Evolutionary conservation across 2,113 vertebrate genomes (phyloP).

Genomic region (Manacus vitellinus): DNA sequence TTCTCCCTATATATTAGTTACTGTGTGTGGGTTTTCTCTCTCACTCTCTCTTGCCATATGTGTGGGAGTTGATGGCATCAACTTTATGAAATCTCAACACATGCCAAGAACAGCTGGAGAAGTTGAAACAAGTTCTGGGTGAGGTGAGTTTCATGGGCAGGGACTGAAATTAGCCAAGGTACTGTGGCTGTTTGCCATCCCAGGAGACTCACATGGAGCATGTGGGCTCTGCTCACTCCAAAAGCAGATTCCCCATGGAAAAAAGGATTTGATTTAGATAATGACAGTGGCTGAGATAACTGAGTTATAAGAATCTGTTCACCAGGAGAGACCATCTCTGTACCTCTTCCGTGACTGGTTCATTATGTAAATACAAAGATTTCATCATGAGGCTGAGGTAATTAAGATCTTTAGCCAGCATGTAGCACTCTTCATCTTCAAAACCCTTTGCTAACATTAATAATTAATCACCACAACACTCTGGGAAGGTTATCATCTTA

Average conservation of each 20-base stretch:
- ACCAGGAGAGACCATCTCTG: constrained; percentile 31
- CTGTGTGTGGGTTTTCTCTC: constrained; percentile 65
- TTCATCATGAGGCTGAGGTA: constrained; percentile 26
- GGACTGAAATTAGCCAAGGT: constrained; percentile 69
- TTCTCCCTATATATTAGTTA: constrained; percentile 68
- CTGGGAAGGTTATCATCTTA: constrained; percentile 1
- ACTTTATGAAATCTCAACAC: constrained; percentile 71
- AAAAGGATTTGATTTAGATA: not conserved
- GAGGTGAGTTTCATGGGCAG: constrained; percentile 85
- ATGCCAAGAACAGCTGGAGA: constrained; percentile 81
- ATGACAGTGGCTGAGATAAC: not conserved
- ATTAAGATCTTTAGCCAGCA: constrained; percentile 20
- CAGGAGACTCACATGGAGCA: constrained; percentile 37
- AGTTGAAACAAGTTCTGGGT: constrained; percentile 86
- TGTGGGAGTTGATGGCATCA: constrained; percentile 80
- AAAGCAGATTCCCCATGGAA: not conserved
- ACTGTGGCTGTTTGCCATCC: constrained; percentile 71
- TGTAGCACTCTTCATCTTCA: constrained; percentile 43
- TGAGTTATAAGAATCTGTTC: constrained; percentile 8
- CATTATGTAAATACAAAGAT: constrained; percentile 38
- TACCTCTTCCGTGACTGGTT: not conserved
- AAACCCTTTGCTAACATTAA: not conserved
- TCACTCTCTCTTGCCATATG: constrained; percentile 65
- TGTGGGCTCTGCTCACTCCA: not conserved
- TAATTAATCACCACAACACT: constrained; percentile 37